phyloP scores from a whole-genome alignment of 2,113 vertebrate genomes.

The Sarotherodon lohbergeri region DNA sequence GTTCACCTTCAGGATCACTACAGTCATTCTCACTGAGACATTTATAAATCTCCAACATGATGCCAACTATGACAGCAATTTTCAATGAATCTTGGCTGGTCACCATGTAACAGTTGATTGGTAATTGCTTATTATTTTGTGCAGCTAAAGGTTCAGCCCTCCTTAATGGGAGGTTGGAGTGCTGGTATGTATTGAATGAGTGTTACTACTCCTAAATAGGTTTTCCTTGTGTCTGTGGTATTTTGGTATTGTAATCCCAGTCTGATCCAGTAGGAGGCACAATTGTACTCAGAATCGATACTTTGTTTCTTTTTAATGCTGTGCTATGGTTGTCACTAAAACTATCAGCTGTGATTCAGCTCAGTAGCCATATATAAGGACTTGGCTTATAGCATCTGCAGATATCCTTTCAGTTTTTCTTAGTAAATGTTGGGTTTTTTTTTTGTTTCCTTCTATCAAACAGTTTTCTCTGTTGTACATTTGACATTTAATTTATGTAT shows the following conservation, averaged over 20 bases:
- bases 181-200: not conserved
- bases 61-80: not conserved
- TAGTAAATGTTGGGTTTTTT: accelerated
- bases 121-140: not conserved
- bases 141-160: not conserved
- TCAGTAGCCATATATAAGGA: not conserved
- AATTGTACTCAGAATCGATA: not conserved
- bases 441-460: not conserved
- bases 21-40: not conserved
- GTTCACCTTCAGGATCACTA: not conserved
- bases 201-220: not conserved
- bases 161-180: not conserved
- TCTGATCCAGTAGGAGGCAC: slow-evolving; percentile 19
- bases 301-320: not conserved
- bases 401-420: not conserved
- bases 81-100: not conserved
- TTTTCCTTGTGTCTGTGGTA: not conserved
- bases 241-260: not conserved
- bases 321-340: not conserved
- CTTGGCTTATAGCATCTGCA: not conserved
- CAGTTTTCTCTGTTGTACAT: not conserved
- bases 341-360: not conserved
- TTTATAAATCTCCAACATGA: not conserved
- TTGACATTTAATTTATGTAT: not conserved
- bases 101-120: not conserved